Evolutionary conservation across 2,797 vertebrate genomes (phyloP).

Genomic region (Malacoctenus gilli): DNA sequence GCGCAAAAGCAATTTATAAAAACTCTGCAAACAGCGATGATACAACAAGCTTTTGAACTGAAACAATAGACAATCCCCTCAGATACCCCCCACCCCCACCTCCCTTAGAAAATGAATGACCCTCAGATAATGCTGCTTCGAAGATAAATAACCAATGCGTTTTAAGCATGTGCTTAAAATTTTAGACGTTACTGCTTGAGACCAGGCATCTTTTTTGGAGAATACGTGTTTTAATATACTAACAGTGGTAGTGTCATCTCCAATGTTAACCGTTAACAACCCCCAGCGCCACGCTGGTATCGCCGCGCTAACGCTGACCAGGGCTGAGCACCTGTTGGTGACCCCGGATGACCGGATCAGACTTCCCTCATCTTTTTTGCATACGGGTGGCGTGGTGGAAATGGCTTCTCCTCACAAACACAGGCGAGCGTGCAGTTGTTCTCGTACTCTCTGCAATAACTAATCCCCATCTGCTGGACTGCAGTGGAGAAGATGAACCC

Average conservation of each 20-base stretch:
- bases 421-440: constrained; percentile 9
- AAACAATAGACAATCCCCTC: constrained; percentile 70
- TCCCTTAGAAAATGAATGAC: constrained; percentile 61
- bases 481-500: constrained; percentile 29
- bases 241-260: constrained; percentile 34
- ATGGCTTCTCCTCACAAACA: constrained; percentile 23
- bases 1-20: constrained; percentile 64
- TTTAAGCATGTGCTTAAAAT: constrained; percentile 54
- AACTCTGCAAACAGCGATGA: constrained; percentile 59
- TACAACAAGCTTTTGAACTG: constrained; percentile 60
- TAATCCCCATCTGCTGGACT: constrained; percentile 33
- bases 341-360: constrained; percentile 33
- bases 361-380: constrained; percentile 27
- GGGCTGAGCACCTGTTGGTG: constrained; percentile 43
- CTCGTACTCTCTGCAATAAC: constrained; percentile 53
- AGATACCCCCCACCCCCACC: constrained; percentile 10
- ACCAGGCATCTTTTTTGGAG: constrained; percentile 47
- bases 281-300: constrained; percentile 36
- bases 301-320: constrained; percentile 46
- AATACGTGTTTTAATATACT: constrained; percentile 35
- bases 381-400: constrained; percentile 36
- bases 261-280: constrained; percentile 51
- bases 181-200: constrained; percentile 69
- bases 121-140: constrained; percentile 73
- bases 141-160: constrained; percentile 72